Evolutionary conservation across 2,797 vertebrate species (phyloP).

Genomic region (Pangasius macronema): DNA sequence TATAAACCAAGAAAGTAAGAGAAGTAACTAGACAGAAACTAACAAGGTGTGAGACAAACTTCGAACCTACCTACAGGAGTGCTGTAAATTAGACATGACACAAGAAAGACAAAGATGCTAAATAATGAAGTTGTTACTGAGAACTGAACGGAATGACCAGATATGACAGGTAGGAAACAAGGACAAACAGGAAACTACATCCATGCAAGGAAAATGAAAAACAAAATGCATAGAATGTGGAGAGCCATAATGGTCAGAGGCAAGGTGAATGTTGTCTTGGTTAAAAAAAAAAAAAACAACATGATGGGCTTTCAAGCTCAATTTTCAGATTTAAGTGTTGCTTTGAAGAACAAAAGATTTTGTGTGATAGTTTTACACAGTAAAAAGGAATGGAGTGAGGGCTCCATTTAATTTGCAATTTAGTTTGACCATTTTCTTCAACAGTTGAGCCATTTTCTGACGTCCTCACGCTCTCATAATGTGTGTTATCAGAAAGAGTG

Average conservation of each 20-base stretch:
- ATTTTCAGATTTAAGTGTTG: background rate
- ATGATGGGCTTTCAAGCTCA: background rate
- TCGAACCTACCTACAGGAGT: background rate
- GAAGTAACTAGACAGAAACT: background rate
- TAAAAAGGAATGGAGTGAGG: background rate
- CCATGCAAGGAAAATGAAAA: background rate
- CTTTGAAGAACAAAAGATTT: background rate
- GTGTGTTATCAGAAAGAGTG: conserved; percentile 17
- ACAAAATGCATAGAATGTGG: background rate
- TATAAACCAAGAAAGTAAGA: background rate
- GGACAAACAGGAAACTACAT: background rate
- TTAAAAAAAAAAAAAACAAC: background rate
- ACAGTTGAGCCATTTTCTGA: background rate
- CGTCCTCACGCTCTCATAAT: background rate
- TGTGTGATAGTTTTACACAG: background rate
- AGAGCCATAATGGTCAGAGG: background rate
- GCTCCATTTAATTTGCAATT: background rate
- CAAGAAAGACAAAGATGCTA: background rate
- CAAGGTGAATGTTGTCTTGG: background rate
- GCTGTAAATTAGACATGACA: background rate
- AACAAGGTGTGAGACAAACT: background rate
- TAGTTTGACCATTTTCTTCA: background rate
- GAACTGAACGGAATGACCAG: background rate
- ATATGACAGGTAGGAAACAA: background rate
- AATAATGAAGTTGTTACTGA: background rate